Percentiles rank a stretch among this genome's conserved stretches.
phyloP scores from a whole-genome alignment of 2,113 vertebrate species.

The Sphyrna mokarran region DNA sequence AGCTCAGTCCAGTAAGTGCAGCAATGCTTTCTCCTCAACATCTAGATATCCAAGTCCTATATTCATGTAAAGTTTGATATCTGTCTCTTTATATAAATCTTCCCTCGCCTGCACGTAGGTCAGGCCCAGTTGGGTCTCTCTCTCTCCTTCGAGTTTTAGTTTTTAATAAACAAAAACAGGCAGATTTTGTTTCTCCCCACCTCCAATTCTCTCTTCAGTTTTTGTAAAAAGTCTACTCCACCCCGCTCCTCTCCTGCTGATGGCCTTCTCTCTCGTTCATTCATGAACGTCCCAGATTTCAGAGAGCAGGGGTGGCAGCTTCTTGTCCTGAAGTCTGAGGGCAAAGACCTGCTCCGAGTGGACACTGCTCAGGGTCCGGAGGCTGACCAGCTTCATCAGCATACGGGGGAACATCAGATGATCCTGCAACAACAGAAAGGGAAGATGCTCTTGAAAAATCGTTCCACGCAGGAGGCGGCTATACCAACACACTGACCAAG shows the following conservation, averaged over 20 bases:
- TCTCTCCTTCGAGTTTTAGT: not conserved
- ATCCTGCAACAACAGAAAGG: slow-evolving; percentile 45
- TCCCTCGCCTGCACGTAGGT: not conserved
- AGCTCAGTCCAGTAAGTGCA: slow-evolving; percentile 12
- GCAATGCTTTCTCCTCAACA: not conserved
- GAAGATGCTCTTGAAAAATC: not conserved
- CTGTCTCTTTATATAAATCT: not conserved
- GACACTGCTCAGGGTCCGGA: slow-evolving; percentile 57
- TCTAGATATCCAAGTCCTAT: not conserved
- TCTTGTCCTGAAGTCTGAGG: slow-evolving; percentile 60
- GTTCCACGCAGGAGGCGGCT: not conserved
- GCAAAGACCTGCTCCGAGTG: slow-evolving; percentile 63
- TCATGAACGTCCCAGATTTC: slow-evolving; percentile 64
- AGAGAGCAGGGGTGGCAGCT: slow-evolving; percentile 56
- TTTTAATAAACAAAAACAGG: not conserved
- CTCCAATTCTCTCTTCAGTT: not conserved
- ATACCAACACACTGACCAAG: no score
- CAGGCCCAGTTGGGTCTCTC: not conserved
- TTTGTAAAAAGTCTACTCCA: not conserved
- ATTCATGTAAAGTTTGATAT: not conserved
- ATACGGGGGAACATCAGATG: slow-evolving; percentile 60
- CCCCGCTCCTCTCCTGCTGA: not conserved
- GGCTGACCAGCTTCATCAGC: slow-evolving; percentile 62
- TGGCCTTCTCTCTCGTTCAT: slow-evolving; percentile 31
- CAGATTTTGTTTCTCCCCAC: not conserved